These are phyloP conservation scores for Nowickia ferox DNA, from an alignment of 2,888 invertebrate genomes.

Conservation along the genomic window DNA sequence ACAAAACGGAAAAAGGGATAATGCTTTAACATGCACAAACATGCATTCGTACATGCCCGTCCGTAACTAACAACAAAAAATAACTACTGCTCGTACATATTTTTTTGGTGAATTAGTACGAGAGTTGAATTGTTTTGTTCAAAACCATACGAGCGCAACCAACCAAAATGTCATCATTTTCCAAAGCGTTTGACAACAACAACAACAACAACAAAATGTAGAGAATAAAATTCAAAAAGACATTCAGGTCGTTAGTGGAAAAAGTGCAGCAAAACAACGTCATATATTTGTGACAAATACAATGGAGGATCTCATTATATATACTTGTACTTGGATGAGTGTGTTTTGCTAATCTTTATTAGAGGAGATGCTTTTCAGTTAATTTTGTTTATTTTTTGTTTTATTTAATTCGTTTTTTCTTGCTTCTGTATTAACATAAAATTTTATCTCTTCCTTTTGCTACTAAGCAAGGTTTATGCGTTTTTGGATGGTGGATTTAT, in stretches of 20 bases:
- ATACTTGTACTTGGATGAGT: constrained; percentile 18
- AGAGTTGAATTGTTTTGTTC: constrained; percentile 49
- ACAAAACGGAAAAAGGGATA: constrained; percentile 59
- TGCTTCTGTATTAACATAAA: constrained; percentile 28
- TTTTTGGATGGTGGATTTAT: constrained; percentile 16
- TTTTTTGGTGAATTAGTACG: constrained; percentile 61
- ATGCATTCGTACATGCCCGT: constrained; percentile 15
- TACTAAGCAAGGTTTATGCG: constrained; percentile 29
- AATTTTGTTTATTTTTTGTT: constrained; percentile 2
- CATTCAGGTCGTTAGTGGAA: constrained; percentile 43
- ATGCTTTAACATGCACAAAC: constrained; percentile 56
- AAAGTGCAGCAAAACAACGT: constrained; percentile 60
- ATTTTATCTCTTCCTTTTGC: constrained; percentile 58
- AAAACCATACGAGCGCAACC: constrained; percentile 52
- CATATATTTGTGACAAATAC: constrained; percentile 66
- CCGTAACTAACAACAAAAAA: constrained; percentile 24
- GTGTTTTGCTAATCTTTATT: constrained; percentile 47
- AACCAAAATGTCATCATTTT: constrained; percentile 53
- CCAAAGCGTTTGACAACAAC: constrained; percentile 36
- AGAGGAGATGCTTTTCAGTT: constrained; percentile 38
- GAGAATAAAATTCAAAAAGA: constrained; percentile 48
- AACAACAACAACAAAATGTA: constrained; percentile 8
- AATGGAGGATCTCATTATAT: constrained; percentile 61
- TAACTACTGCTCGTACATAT: constrained; percentile 24
- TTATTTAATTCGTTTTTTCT: background rate